These are phyloP conservation scores for Bolborhynchus lineola DNA, from an alignment of 2,113 vertebrate genomes.

Conservation along the genomic window DNA sequence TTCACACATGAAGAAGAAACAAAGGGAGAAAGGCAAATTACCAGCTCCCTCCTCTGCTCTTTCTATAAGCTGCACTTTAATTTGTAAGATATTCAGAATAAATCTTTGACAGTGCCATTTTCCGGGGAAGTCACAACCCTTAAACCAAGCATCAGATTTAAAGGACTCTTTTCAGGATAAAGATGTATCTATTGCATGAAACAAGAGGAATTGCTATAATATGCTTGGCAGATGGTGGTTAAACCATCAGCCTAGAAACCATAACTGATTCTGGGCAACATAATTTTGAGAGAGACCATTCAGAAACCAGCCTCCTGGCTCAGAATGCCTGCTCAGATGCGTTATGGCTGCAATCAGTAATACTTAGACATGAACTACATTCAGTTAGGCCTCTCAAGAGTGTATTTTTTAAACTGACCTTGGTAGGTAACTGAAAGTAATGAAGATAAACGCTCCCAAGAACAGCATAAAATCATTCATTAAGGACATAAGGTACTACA, in stretches of 20 bases:
- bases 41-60: neutral
- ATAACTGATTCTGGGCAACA: neutral
- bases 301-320: neutral
- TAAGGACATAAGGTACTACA: neutral
- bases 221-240: neutral
- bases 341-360: neutral
- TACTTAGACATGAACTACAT: neutral
- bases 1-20: neutral
- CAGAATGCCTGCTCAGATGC: neutral
- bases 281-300: neutral
- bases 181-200: neutral
- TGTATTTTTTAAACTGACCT: constrained; percentile 21
- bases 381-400: neutral
- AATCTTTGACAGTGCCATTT: neutral
- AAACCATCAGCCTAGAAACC: neutral
- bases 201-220: neutral
- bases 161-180: neutral
- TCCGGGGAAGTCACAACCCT: neutral
- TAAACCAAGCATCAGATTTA: neutral
- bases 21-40: neutral
- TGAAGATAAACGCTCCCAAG: neutral
- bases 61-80: neutral
- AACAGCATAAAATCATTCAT: neutral
- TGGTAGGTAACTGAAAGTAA: neutral
- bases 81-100: neutral